Percentiles rank a stretch among this genome's conserved stretches.
phyloP scores from a whole-genome alignment of 2,113 vertebrate species.

The Salvelinus sp. region DNA sequence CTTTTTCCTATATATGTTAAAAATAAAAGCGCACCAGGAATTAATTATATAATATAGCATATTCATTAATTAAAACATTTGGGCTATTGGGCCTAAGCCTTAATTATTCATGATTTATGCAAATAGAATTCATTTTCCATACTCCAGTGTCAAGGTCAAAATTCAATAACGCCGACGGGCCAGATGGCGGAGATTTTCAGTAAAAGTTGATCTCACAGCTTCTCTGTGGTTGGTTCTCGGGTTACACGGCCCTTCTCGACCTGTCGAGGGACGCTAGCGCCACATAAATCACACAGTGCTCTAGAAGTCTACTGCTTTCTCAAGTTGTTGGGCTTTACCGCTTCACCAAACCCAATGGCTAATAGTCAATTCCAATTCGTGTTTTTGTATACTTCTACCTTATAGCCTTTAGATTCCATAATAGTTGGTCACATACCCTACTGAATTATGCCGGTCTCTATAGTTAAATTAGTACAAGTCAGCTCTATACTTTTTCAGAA shows the following conservation, averaged over 20 bases:
- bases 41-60: too few relatives aligned
- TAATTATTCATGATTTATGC: slow-evolving; percentile 70
- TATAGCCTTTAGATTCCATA: not conserved
- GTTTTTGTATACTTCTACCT: not conserved
- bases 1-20: too few relatives aligned
- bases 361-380: slow-evolving; percentile 13
- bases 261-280: slow-evolving; percentile 67
- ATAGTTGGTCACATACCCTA: not conserved
- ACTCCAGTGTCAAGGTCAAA: slow-evolving; percentile 64
- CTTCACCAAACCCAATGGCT: slow-evolving; percentile 55
- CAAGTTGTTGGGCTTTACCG: slow-evolving; percentile 36
- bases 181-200: slow-evolving; percentile 65
- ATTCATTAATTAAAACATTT: too few relatives aligned
- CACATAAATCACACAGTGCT: slow-evolving; percentile 82
- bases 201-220: slow-evolving; percentile 64
- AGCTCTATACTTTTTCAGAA: too few relatives aligned
- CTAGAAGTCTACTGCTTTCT: slow-evolving; percentile 68
- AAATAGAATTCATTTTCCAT: slow-evolving; percentile 62
- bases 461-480: too few relatives aligned
- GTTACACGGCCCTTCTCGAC: slow-evolving; percentile 78
- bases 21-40: too few relatives aligned
- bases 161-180: too few relatives aligned
- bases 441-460: not conserved
- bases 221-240: slow-evolving; percentile 62
- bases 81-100: too few relatives aligned